Base-by-base conservation (phyloP, 2,113 vertebrate species). In the Labeo rohita region DNA sequence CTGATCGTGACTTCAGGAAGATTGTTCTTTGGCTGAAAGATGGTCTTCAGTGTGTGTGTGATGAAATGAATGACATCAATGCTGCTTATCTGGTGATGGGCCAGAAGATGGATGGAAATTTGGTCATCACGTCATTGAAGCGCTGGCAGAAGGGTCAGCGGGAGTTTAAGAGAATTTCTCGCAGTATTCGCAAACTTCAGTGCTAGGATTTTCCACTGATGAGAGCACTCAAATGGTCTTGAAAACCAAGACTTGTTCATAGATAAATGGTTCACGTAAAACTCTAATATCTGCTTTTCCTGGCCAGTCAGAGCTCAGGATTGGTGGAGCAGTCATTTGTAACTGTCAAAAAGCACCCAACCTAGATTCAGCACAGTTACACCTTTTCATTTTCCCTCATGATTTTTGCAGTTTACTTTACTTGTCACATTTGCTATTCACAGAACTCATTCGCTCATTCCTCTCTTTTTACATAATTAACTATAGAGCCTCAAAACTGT, bases 61-160 rank as follows among this genome's bases (percentile, higher is more conserved):
- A 99, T 0, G 98, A 99, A 95, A 98, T 99, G 96, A 98, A 97
- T 0, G 97, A 99, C 95, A 97, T 99, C 93, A 97, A 97, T 0
- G 97, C 97, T 0, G 95, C 98, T 89, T 99, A 99, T 92, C 95
- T 99, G 92, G 97, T 99, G 91, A 98, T 99, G 97, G 98, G 98
- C 90, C 98, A 98, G 93, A 98, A 97, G 91, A 94, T 96, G 89
- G 97, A 97, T 0, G 97, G 98, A 47, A 96, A 97, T 86, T 95
- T 99, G 90, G 97, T 99, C 90, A 98, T 99, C 93, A 99, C 98
- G 84, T 98, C 98, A 0, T 96, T 99, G 92, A 99, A 97, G 91
- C 96, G 98, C 88, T 99, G 98, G 98, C 98, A 99, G 94, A 97
- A 96, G 85, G 97, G 97, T 54, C 98, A 98, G 93, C 90, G 97